phyloP scores from a whole-genome alignment of 2,888 invertebrate species.

The Rotaria macrura region DNA sequence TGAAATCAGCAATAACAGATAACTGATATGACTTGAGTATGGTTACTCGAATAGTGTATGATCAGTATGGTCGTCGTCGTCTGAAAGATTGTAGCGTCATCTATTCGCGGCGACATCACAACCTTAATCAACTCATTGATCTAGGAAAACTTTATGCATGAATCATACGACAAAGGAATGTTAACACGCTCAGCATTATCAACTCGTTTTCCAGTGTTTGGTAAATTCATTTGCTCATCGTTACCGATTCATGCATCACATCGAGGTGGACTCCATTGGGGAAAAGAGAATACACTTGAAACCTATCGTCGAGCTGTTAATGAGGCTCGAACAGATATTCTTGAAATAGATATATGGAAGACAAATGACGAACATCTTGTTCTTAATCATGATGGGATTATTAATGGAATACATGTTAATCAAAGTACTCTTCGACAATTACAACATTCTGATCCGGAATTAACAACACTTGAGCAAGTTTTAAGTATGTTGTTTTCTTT shows the following conservation, averaged over 20 bases:
- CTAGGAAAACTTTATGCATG: background rate
- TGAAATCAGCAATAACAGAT: no score
- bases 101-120: no score
- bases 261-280: background rate
- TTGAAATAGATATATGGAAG: constrained; percentile 8
- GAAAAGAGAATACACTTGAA: background rate
- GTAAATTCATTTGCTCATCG: background rate
- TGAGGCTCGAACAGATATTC: background rate
- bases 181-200: background rate
- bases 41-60: no score
- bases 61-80: no score
- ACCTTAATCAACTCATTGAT: no score
- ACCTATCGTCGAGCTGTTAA: background rate
- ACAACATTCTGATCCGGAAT: background rate
- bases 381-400: background rate
- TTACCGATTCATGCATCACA: background rate
- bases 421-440: background rate
- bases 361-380: background rate
- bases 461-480: background rate
- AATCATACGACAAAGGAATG: background rate
- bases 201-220: background rate
- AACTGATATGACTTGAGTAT: no score
- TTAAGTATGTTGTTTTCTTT: background rate
- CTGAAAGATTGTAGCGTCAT: no score
- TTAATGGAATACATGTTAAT: background rate